These are phyloP conservation scores for Fratercula arctica DNA, from an alignment of 2,797 vertebrate genomes.

Conservation along the genomic window DNA sequence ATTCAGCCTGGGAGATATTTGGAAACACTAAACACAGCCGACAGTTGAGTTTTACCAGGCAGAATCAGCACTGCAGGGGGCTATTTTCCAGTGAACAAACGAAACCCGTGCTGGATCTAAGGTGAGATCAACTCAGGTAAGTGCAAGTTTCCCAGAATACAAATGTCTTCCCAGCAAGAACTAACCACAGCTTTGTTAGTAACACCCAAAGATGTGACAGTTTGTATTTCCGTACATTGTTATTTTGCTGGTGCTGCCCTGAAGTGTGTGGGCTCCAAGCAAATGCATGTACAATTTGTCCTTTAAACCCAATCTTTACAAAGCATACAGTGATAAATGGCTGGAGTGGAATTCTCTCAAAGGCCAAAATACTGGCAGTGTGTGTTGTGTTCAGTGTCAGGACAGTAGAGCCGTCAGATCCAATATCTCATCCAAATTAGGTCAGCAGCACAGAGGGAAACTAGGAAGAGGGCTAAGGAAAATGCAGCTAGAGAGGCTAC, in stretches of 20 bases:
- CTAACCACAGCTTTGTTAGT: background rate
- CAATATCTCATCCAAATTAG: constrained; percentile 66
- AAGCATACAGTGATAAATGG: background rate
- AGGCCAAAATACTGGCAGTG: background rate
- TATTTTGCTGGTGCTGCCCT: background rate
- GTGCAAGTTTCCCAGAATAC: background rate
- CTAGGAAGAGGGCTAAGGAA: background rate
- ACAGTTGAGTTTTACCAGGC: background rate
- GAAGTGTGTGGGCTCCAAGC: background rate
- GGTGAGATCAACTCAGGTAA: background rate
- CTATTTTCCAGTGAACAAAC: background rate
- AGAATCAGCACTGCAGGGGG: background rate
- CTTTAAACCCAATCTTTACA: background rate
- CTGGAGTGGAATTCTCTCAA: constrained; percentile 17
- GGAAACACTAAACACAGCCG: background rate
- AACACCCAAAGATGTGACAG: background rate
- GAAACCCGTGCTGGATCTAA: background rate
- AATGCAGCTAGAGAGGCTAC: background rate
- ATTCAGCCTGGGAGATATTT: background rate
- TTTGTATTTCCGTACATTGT: background rate
- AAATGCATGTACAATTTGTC: background rate
- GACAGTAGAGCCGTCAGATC: constrained; percentile 45
- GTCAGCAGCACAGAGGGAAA: constrained; percentile 51
- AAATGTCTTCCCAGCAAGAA: background rate
- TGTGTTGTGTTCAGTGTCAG: background rate